Evolutionary conservation across 2,113 vertebrate species (phyloP), one percentile per base, ranked within the genome.

Genomic region (Osmerus mordax): DNA sequence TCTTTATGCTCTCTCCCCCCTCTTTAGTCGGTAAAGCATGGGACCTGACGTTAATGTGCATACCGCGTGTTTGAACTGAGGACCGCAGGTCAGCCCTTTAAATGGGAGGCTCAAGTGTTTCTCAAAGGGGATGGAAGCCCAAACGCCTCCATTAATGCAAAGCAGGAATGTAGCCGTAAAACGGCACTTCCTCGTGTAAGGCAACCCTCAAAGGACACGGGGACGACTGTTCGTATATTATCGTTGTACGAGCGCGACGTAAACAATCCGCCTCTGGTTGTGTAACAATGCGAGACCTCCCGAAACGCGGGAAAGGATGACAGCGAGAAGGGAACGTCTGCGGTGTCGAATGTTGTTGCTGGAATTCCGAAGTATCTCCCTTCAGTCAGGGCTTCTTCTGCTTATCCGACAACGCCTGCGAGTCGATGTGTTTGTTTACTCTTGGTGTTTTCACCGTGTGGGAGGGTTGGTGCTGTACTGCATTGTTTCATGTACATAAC

Each of bases 161-260:
- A 87, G 81, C 80, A 88, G 88, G 88, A 91, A 91, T 90, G 86
- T 78, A 88, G 82, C 84, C 79, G 53, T 90, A 90, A 91, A 91
- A 88, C 81, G 89, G 79, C 73, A 85, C 83, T 90, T 90, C 86
- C 86, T 87, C 81, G 68, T 86, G 85, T 87, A 86, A 81, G 82
- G 78, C 32, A 72, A 77, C 68, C 78, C 78, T 78, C 70, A 72
- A 80, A 85, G 32, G 3, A 62, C 23, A 54, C 61, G 23, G 72
- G 74, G 66, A 81, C 78, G 47, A 23, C 29, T 2, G 29, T 32
- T 32, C 2, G 29, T 32, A 32, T 32, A 32, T 32, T 32, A 32
- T 32, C 29, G 29, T 3, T 5, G 29, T 5, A 6, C 36, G 2
- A 41, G 36, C 36, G 36, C 36, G 52, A 68, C 69, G 71, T 52